Evolutionary conservation across 1,140 invertebrate species (phyloP).

Genomic region (Aphaenogaster floridana): DNA sequence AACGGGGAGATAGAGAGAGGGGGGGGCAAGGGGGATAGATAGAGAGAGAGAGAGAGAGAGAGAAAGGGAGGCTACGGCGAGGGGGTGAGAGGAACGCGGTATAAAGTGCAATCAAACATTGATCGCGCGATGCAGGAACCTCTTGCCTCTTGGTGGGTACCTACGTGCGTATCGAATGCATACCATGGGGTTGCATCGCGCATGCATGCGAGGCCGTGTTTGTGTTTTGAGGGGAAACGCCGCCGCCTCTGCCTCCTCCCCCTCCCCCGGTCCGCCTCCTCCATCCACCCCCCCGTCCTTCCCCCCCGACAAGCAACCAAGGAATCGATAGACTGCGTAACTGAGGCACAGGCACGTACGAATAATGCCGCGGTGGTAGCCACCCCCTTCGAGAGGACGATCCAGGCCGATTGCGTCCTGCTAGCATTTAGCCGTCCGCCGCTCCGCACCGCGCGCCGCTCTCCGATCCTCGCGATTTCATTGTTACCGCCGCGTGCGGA

Average conservation of each 20-base stretch:
- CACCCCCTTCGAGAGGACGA: slow-evolving; percentile 72
- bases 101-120: slow-evolving; percentile 79
- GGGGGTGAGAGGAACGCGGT: slow-evolving; percentile 65
- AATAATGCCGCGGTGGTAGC: slow-evolving; percentile 72
- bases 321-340: slow-evolving; percentile 79
- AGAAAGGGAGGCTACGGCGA: neutral
- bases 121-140: slow-evolving; percentile 76
- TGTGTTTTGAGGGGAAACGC: slow-evolving; percentile 79
- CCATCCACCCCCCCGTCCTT: neutral
- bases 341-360: slow-evolving; percentile 78
- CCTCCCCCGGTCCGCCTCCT: slow-evolving; percentile 8
- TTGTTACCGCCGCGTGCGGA: neutral
- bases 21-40: neutral
- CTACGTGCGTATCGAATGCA: slow-evolving; percentile 78
- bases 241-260: slow-evolving; percentile 56
- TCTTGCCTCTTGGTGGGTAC: slow-evolving; percentile 76
- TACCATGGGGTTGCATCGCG: slow-evolving; percentile 79
- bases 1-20: neutral
- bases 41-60: neutral
- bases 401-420: slow-evolving; percentile 65
- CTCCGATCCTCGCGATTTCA: slow-evolving; percentile 30
- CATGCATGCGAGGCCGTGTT: slow-evolving; percentile 78
- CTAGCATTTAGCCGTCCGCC: slow-evolving; percentile 11
- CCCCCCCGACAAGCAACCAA: slow-evolving; percentile 69
- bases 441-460: too few relatives aligned